Evolutionary conservation across 2,888 invertebrate species (phyloP).

Genomic region (Omphaloscelis lunosa): DNA sequence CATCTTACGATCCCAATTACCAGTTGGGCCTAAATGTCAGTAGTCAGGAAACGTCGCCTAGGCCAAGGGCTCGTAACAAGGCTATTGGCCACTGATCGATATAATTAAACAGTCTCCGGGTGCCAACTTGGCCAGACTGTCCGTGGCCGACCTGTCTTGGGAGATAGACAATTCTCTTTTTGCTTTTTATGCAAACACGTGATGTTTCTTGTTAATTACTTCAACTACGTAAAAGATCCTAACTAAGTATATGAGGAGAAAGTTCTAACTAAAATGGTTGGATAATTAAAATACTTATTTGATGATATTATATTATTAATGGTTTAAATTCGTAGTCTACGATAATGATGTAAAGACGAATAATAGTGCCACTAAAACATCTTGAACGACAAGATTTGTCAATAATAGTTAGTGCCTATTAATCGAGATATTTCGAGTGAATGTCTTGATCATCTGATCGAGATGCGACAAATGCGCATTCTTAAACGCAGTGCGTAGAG

Average conservation of each 20-base stretch:
- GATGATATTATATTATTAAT: too few species aligned
- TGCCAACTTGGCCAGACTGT: slow-evolving; percentile 87
- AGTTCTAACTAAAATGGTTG: too few species aligned
- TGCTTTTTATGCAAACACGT: slow-evolving; percentile 33
- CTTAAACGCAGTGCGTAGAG: slow-evolving; percentile 3
- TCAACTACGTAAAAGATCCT: too few species aligned
- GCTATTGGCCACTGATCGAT: slow-evolving; percentile 78
- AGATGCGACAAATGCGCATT: slow-evolving; percentile 18
- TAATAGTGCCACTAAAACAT: slow-evolving; percentile 31
- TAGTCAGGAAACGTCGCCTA: slow-evolving; percentile 68
- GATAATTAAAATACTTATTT: too few species aligned
- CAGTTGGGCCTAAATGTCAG: slow-evolving; percentile 26
- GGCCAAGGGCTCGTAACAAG: slow-evolving; percentile 70
- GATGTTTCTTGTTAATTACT: too few species aligned
- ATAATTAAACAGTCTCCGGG: slow-evolving; percentile 81
- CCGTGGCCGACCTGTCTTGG: slow-evolving; percentile 76
- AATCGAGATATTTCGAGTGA: slow-evolving; percentile 23
- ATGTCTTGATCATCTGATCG: slow-evolving; percentile 26
- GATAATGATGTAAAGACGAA: background rate
- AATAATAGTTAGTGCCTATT: slow-evolving; percentile 31
- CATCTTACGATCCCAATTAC: slow-evolving; percentile 18
- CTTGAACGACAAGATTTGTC: slow-evolving; percentile 25
- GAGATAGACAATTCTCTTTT: slow-evolving; percentile 52
- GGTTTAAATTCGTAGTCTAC: background rate
- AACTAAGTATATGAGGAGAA: too few species aligned